Conservation (phyloP, 2,113 vertebrate species). For the Leptocoma aspasia region DNA sequence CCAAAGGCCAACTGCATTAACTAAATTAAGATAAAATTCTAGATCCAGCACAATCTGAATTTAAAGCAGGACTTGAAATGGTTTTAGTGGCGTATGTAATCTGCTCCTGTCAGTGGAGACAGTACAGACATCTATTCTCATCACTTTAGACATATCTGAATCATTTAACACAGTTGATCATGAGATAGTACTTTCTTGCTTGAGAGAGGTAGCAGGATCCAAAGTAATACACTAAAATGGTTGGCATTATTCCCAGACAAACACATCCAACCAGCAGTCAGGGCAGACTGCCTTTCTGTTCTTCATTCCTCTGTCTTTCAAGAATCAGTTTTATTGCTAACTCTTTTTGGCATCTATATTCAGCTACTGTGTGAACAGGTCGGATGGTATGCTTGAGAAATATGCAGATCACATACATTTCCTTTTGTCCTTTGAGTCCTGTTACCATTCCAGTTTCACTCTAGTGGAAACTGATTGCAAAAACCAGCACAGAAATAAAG, state of each 20-base stretch:
- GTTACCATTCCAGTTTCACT: background rate
- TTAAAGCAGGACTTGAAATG: conserved; percentile 6
- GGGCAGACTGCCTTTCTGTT: background rate
- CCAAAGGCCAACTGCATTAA: conserved; percentile 43
- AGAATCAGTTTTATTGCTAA: background rate
- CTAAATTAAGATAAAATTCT: conserved; percentile 40
- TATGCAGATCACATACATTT: background rate
- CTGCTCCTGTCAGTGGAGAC: background rate
- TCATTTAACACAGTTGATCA: conserved; percentile 4
- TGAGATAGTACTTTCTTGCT: background rate
- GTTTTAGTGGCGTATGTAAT: background rate
- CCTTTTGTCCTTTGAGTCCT: background rate
- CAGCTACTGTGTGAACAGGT: background rate
- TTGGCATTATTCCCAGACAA: conserved; percentile 19
- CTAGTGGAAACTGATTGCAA: background rate
- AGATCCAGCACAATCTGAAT: conserved; percentile 20
- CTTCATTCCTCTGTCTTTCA: background rate
- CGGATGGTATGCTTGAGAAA: background rate
- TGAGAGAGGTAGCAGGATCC: background rate
- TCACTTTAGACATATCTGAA: background rate
- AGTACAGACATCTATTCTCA: background rate
- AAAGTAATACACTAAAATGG: conserved; percentile 19
- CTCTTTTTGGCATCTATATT: background rate
- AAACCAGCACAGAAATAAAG: background rate
- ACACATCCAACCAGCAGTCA: background rate